Conservation (phyloP, 2,797 vertebrate species). For the Acrossocheilus fasciatus region DNA sequence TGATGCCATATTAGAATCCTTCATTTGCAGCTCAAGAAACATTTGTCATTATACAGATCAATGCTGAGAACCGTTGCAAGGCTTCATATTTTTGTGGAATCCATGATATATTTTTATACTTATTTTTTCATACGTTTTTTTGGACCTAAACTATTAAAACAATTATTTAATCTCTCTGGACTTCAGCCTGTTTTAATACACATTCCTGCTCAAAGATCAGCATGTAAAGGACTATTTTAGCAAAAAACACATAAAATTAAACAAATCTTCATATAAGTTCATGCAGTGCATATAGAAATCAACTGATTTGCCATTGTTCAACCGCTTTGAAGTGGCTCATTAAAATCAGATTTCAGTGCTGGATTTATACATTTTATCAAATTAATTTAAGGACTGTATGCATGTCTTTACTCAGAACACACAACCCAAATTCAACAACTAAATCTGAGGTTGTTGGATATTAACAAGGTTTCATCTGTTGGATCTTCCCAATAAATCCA, state of each 20-base stretch:
- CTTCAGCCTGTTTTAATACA: not conserved
- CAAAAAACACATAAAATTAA: not conserved
- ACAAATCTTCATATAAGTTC: not conserved
- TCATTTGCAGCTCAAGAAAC: not conserved
- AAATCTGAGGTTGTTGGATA: not conserved
- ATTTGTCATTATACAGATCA: not conserved
- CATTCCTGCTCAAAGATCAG: not conserved
- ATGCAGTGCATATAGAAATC: not conserved
- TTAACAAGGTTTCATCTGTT: not conserved
- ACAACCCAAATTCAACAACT: not conserved
- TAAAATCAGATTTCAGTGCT: not conserved
- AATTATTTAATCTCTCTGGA: not conserved
- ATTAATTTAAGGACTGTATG: not conserved
- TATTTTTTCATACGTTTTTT: not conserved
- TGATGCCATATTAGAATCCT: not conserved
- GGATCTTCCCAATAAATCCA: slow-evolving; percentile 14
- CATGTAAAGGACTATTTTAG: too few relatives aligned
- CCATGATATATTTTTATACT: not conserved
- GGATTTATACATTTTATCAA: not conserved
- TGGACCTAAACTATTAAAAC: too few relatives aligned
- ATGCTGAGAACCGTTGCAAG: not conserved
- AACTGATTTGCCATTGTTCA: not conserved
- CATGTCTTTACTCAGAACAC: not conserved
- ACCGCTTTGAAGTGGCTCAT: not conserved
- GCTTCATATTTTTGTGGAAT: not conserved